phyloP scores from a whole-genome alignment of 2,888 invertebrate genomes.

The Sphaerophoria taeniata region DNA sequence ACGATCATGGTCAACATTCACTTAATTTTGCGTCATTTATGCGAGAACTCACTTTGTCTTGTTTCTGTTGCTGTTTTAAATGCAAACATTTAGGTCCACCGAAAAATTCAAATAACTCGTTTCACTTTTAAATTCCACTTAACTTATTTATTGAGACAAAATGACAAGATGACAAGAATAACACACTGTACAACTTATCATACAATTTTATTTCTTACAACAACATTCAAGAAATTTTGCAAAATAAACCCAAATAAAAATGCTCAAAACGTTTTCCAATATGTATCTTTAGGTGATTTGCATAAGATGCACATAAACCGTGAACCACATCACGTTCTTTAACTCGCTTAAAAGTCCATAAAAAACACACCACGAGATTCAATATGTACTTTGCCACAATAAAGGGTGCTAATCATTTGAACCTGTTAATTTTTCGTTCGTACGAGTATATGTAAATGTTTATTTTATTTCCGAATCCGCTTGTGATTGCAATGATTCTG shows the following conservation, averaged over 20 bases:
- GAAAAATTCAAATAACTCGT: slow-evolving; percentile 55
- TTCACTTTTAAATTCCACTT: slow-evolving; percentile 47
- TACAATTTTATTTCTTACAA: slow-evolving; percentile 23
- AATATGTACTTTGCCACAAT: slow-evolving; percentile 17
- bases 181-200: slow-evolving; percentile 40
- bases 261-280: slow-evolving; percentile 51
- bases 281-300: slow-evolving; percentile 37
- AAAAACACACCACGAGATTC: slow-evolving; percentile 7
- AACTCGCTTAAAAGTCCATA: slow-evolving; percentile 15
- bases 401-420: slow-evolving; percentile 24
- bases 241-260: background rate
- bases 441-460: background rate
- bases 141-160: background rate
- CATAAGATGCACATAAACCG: slow-evolving; percentile 53
- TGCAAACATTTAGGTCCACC: background rate
- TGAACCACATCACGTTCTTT: slow-evolving; percentile 39
- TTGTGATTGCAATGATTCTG: slow-evolving; percentile 36
- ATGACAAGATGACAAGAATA: slow-evolving; percentile 20
- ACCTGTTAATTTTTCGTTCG: slow-evolving; percentile 11
- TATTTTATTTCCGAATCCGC: background rate
- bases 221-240: slow-evolving; percentile 12
- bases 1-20: slow-evolving; percentile 77
- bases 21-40: slow-evolving; percentile 18
- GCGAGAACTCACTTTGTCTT: slow-evolving; percentile 15
- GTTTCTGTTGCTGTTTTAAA: background rate